These are phyloP conservation scores for Corapipo altera DNA, from an alignment of 2,113 vertebrate species.

Conservation along the genomic window DNA sequence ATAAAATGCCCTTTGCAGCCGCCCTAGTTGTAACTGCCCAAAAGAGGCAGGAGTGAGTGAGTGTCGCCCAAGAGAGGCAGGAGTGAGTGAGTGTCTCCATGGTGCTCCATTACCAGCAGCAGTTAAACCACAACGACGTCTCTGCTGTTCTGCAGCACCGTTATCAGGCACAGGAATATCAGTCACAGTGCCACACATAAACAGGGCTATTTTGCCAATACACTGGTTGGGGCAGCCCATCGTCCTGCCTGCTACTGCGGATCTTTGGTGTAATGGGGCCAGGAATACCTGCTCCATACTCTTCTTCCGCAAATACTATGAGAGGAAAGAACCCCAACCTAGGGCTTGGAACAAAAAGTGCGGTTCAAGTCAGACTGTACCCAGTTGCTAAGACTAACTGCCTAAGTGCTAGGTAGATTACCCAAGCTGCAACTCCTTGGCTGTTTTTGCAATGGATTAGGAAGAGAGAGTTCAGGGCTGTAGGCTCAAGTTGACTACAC, in stretches of 20 bases:
- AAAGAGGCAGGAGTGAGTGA: background rate
- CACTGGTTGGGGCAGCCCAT: accelerated
- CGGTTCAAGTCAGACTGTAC: background rate
- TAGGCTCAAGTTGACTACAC: background rate
- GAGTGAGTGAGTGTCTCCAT: background rate
- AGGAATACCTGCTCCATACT: background rate
- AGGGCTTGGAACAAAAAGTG: background rate
- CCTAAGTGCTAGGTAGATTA: background rate
- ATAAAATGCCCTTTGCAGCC: background rate
- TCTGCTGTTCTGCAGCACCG: accelerated
- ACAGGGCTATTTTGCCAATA: background rate
- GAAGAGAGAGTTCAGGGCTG: background rate
- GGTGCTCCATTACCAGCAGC: background rate
- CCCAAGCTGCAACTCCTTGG: background rate
- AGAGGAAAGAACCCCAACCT: background rate
- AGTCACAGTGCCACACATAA: background rate
- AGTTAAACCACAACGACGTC: background rate
- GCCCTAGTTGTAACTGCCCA: accelerated
- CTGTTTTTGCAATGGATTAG: background rate
- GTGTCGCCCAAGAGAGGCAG: background rate
- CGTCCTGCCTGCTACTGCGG: background rate
- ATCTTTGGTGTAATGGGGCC: background rate
- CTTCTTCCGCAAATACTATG: background rate
- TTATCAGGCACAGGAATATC: background rate
- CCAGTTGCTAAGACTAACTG: background rate